Conservation (phyloP, 2,888 invertebrate genomes). For the Harpalus rubripes region DNA sequence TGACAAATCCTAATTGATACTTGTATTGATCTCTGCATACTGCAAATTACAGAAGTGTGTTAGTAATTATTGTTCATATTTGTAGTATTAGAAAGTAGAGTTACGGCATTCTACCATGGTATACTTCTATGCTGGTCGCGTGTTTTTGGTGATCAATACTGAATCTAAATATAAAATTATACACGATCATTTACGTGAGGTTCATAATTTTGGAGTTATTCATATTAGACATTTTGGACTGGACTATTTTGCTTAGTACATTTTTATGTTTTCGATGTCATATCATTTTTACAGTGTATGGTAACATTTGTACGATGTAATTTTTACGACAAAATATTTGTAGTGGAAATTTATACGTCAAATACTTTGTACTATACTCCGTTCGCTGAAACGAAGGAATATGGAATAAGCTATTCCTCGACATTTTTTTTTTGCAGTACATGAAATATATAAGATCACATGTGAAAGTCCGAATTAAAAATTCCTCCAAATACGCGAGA, state of each 20-base stretch:
- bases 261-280: constrained; percentile 1
- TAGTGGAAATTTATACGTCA: too few species aligned
- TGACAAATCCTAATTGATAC: not conserved
- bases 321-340: too few species aligned
- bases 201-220: constrained; percentile 45
- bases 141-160: constrained; percentile 57
- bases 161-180: constrained; percentile 56
- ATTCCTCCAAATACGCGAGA: too few species aligned
- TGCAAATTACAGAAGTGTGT: constrained; percentile 1
- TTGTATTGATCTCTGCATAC: not conserved
- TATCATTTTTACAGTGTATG: not conserved
- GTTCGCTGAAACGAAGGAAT: too few species aligned
- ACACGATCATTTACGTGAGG: constrained; percentile 45
- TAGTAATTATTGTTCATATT: constrained; percentile 10
- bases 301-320: too few species aligned
- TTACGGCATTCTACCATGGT: not conserved
- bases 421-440: too few species aligned
- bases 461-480: too few species aligned
- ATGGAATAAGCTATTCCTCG: too few species aligned
- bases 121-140: constrained; percentile 34
- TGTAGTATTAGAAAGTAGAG: constrained; percentile 24
- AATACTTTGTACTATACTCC: too few species aligned
- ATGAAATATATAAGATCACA: too few species aligned
- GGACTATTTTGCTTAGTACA: constrained; percentile 5
- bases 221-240: not conserved